Base-by-base conservation (phyloP, 2,113 vertebrate species). In the Poecilia latipinna region DNA sequence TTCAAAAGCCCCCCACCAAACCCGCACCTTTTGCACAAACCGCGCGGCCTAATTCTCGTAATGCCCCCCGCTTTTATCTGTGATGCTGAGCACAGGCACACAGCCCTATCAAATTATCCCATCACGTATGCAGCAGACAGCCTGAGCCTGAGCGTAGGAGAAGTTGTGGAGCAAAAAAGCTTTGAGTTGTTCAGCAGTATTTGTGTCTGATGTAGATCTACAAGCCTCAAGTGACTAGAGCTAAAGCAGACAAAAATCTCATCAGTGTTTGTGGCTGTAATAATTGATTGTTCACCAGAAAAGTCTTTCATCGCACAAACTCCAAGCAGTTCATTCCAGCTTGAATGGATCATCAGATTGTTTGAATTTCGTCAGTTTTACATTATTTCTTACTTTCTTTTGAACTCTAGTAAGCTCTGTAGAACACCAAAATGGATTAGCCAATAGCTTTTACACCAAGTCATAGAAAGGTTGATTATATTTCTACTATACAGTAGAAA, bases 11-110 rank as follows among this genome's bases (percentile, higher is more conserved):
- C 71, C 75, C 42, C 2, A 5, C 65, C 54, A 12, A n/a, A 63
- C 81, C 70, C n/a, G 44, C 86, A 91, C 82, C 83, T 90, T 67
- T 80, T 80, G 79, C 83, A 65, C 77, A 86, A 86, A 88, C 79
- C 65, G 48, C 78, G 69, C 44, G 28, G 73, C 70, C 79, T 82
- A 85, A 86, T 86, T 87, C 80, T 69, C 32, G 8, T 85, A 88
- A 91, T 86, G 68, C 83, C 68, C 54, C 39, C 22, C 2, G 63
- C 86, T 85, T 79, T 90, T 84, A 82, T 84, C 77, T 57, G 68
- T 77, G 61, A 64, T 80, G 69, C 62, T 60, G 76, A 84, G 82
- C 63, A 15, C 63, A 78, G 78, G 68, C 54, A 4, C 1, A 1
- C 65, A 32, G 84, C 78, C 84, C 84, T 79, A 88, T 74, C 68